These are phyloP conservation scores for Margarornis squamiger DNA, from an alignment of 2,797 vertebrate species.

Conservation along the genomic window DNA sequence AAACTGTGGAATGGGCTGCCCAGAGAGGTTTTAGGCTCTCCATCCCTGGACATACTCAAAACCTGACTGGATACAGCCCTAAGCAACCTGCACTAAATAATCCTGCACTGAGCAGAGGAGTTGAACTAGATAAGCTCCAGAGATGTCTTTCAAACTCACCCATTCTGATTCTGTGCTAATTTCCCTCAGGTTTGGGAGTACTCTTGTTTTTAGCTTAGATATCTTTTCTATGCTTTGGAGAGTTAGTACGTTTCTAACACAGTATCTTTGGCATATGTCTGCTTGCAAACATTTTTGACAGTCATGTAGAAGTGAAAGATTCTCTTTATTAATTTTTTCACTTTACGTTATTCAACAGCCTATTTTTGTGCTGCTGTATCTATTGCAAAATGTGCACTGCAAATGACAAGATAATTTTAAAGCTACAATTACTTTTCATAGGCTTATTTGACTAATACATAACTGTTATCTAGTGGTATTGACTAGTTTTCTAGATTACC, in stretches of 20 bases:
- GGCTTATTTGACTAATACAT: background rate
- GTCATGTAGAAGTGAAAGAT: background rate
- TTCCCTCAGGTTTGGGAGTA: background rate
- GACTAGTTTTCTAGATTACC: background rate
- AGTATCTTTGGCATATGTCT: background rate
- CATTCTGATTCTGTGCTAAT: background rate
- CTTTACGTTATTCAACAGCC: background rate
- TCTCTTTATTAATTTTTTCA: background rate
- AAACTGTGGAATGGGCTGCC: background rate
- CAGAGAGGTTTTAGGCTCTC: background rate
- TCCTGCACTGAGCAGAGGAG: background rate
- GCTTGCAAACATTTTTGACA: background rate
- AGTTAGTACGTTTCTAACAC: background rate
- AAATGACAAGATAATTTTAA: background rate
- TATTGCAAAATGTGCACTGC: background rate
- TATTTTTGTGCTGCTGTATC: background rate
- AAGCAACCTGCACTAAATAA: background rate
- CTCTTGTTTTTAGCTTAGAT: background rate
- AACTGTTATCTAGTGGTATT: background rate
- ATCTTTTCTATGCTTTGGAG: background rate
- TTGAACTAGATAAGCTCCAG: background rate
- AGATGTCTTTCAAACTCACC: background rate
- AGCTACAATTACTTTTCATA: background rate
- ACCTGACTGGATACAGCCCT: background rate
- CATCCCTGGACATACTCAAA: background rate